phyloP scores from a whole-genome alignment of 2,797 vertebrate genomes.

The Rhynchotus rufescens region DNA sequence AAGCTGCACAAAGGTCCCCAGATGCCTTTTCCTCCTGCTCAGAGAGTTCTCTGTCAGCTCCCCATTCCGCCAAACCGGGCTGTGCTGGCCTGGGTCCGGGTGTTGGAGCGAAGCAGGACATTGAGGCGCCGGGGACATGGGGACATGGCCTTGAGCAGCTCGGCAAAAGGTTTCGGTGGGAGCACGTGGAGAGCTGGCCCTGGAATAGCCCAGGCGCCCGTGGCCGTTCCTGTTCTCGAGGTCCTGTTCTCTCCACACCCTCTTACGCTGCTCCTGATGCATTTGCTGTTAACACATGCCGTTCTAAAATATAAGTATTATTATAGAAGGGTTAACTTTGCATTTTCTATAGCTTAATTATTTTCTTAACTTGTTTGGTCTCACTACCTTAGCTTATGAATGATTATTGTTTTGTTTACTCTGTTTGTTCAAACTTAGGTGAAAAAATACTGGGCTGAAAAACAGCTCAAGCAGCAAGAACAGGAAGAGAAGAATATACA shows the following conservation, averaged over 20 bases:
- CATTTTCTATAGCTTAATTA: neutral
- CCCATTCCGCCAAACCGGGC: too few relatives aligned
- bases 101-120: neutral
- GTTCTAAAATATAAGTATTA: neutral
- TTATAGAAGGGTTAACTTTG: neutral
- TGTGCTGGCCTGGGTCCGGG: neutral
- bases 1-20: neutral
- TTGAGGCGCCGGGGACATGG: neutral
- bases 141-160: neutral
- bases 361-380: neutral
- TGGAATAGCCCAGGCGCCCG: neutral
- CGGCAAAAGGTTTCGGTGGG: neutral
- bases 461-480: constrained; percentile 84
- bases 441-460: constrained; percentile 86
- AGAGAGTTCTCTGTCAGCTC: neutral
- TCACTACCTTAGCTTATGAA: neutral
- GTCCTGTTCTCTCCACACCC: neutral
- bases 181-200: neutral
- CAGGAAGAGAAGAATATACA: constrained; percentile 83
- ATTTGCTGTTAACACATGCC: neutral
- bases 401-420: constrained; percentile 26
- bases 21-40: neutral
- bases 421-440: constrained; percentile 81
- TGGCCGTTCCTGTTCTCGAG: neutral
- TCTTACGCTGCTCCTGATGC: neutral